These are phyloP conservation scores for Megaptera novaeangliae DNA, from an alignment of 2,113 vertebrate species.

Conservation along the genomic window DNA sequence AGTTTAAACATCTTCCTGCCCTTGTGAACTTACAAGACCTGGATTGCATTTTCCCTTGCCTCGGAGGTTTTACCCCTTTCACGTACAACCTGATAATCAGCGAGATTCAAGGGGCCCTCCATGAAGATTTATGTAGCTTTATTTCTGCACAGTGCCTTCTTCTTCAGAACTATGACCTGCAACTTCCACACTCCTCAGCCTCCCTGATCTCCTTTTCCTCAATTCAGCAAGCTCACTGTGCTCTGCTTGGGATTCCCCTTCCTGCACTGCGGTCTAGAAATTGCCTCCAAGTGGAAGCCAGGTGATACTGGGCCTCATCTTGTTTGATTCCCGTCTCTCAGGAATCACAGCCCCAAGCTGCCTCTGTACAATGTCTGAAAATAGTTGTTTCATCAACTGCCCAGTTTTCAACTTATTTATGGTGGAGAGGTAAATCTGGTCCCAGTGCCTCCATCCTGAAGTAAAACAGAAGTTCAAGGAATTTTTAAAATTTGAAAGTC, in stretches of 20 bases:
- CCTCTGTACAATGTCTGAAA: neutral
- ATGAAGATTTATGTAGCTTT: neutral
- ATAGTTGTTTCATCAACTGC: neutral
- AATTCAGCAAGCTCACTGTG: neutral
- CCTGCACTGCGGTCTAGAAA: neutral
- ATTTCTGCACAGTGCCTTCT: neutral
- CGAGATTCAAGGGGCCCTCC: neutral
- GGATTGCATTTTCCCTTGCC: neutral
- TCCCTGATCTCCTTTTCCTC: neutral
- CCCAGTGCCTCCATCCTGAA: neutral
- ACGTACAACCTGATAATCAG: neutral
- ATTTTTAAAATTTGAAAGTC: neutral
- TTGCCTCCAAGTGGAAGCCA: neutral
- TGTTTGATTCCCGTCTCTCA: neutral
- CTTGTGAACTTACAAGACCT: neutral
- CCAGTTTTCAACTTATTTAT: neutral
- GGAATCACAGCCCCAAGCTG: neutral
- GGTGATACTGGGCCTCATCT: neutral
- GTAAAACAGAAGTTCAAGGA: neutral
- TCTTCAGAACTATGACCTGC: neutral
- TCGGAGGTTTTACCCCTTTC: neutral
- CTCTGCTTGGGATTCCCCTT: neutral
- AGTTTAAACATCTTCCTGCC: neutral
- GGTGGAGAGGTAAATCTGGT: neutral
- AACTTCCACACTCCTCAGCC: neutral